Evolutionary conservation across 1,140 invertebrate species (phyloP).

Genomic region (Meteorus sp.): DNA sequence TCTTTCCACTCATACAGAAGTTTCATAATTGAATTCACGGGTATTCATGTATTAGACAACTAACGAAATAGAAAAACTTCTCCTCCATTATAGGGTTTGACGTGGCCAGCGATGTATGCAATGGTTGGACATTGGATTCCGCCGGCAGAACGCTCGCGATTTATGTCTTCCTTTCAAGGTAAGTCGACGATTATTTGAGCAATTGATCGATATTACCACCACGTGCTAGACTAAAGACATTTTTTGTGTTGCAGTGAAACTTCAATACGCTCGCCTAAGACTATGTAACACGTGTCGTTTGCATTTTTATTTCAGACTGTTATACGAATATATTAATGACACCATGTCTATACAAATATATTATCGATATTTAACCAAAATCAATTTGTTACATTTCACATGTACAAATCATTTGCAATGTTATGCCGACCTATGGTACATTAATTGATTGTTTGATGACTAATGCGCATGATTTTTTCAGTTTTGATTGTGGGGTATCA

Average conservation of each 20-base stretch:
- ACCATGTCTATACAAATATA: background rate
- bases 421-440: background rate
- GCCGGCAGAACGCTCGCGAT: conserved; percentile 71
- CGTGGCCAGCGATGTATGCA: conserved; percentile 85
- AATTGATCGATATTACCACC: background rate
- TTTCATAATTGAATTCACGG: background rate
- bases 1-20: background rate
- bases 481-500: background rate
- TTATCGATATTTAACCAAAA: background rate
- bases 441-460: conserved; percentile 31
- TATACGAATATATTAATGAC: background rate
- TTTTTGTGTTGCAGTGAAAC: conserved; percentile 59
- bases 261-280: conserved; percentile 44
- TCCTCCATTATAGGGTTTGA: conserved; percentile 68
- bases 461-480: conserved; percentile 20
- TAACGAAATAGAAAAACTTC: background rate
- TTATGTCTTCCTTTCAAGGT: conserved; percentile 79
- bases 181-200: conserved; percentile 26
- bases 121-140: conserved; percentile 86
- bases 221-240: conserved; percentile 33
- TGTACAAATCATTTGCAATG: too few relatives aligned
- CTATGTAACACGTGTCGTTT: conserved; percentile 24
- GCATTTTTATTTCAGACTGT: background rate
- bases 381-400: too few relatives aligned
- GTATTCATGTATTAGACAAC: background rate